Base-by-base conservation (phyloP, 2,888 invertebrate species). In the Beris morrisii region DNA sequence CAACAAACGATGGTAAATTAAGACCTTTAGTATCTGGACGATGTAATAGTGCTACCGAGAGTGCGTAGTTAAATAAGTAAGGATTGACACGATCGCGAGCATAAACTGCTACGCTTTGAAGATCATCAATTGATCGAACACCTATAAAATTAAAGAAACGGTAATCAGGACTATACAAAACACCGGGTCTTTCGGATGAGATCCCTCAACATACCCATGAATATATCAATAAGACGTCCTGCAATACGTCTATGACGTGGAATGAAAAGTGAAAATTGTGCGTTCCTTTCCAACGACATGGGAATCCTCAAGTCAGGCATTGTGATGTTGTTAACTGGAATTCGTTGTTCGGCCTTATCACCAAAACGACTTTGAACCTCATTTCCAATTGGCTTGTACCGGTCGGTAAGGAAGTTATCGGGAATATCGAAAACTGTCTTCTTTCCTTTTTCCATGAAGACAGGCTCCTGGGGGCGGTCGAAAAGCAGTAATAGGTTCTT, bases 11-110 rank as follows among this genome's bases (percentile, higher is more conserved):
- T 32, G 86, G 85, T 11, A 87, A 76, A 7, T 78, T 78, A 5
- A 87, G 75, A 70, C 83, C 79, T 70, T 80, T 82, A 31, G 87
- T 86, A 74, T 88, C 87, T 5, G 76, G 75, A 9, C 82, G 76
- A 79, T 90, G 89, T 71, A 89, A 82, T 28, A 91, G 77, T 0
- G 89, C 88, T 6, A 91, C 89, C 2, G 90, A 88, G 32, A 87
- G 83, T 53, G 88, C 86, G 75, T 91, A 92, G 76, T 90, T 87
- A 80, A 89, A 92, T 89, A 87, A 1, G 84, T 84, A 69, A 0
- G 92, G 88, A 79, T 94, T 94, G 4, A 92, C 80, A 50, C 89
- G 86, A 71, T 89, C 89, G 50, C 91, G 84, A 32, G 88, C 85
- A 74, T 84, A 92, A 12, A 87, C 87, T 45, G 90, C 86, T 31